Evolutionary conservation across 2,797 vertebrate genomes (phyloP).

Genomic region (Smutsia gigantea): DNA sequence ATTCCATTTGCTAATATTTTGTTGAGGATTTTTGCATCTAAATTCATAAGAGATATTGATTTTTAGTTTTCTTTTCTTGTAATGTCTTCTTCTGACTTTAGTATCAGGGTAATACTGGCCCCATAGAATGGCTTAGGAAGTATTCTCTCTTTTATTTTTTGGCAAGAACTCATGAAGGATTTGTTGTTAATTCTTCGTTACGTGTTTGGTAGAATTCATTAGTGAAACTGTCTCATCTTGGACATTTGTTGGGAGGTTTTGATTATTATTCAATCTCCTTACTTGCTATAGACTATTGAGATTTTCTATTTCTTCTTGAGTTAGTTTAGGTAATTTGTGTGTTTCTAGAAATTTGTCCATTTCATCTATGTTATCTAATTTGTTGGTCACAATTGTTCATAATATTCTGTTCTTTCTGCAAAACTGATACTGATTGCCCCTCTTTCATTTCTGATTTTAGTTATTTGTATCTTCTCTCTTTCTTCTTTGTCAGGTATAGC

Average conservation of each 20-base stretch:
- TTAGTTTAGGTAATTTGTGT: neutral
- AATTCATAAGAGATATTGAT: neutral
- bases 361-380: neutral
- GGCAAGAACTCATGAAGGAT: neutral
- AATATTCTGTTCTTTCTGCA: neutral
- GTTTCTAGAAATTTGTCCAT: neutral
- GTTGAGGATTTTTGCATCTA: neutral
- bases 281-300: neutral
- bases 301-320: neutral
- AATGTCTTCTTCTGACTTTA: neutral
- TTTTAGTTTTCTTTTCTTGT: neutral
- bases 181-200: neutral
- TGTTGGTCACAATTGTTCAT: neutral
- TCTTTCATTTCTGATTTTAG: too few relatives aligned
- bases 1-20: neutral
- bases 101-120: neutral
- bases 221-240: neutral
- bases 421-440: neutral
- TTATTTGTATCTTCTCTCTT: too few relatives aligned
- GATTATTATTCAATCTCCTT: neutral
- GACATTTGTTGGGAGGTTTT: neutral
- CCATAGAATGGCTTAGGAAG: neutral
- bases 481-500: too few relatives aligned
- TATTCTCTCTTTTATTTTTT: neutral
- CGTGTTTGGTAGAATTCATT: neutral